These are phyloP conservation scores for Corynorhinus townsendii DNA, from an alignment of 2,113 vertebrate species.

Conservation along the genomic window DNA sequence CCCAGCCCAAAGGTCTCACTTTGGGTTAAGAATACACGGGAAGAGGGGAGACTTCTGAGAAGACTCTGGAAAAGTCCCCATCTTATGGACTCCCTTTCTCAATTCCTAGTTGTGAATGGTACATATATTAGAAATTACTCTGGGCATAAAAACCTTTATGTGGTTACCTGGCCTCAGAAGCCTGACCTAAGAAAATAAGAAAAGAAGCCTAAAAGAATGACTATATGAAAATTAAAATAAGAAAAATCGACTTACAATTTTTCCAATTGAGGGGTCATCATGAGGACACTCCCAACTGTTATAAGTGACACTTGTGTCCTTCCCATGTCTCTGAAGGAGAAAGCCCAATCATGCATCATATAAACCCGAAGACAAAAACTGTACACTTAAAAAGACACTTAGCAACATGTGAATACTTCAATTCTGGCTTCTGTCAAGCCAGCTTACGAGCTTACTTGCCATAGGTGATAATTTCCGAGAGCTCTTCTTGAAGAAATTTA, in stretches of 20 bases:
- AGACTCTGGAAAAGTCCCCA: background rate
- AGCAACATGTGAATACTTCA: background rate
- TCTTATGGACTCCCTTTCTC: background rate
- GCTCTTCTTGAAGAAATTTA: background rate
- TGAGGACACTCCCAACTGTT: slow-evolving; percentile 51
- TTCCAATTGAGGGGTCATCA: slow-evolving; percentile 50
- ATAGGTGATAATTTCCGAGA: background rate
- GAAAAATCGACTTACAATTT: slow-evolving; percentile 72
- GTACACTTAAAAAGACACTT: background rate
- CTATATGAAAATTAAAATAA: background rate
- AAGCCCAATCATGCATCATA: background rate
- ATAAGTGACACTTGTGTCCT: slow-evolving; percentile 54
- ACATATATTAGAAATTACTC: background rate
- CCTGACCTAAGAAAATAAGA: background rate
- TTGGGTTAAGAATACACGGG: background rate
- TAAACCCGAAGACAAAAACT: background rate
- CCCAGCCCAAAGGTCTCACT: background rate
- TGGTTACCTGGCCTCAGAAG: background rate
- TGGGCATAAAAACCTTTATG: background rate
- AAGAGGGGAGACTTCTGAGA: background rate
- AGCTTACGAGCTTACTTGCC: background rate
- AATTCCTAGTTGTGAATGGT: background rate
- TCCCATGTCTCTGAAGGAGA: slow-evolving; percentile 74
- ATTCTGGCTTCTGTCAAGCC: background rate
- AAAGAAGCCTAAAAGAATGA: background rate